These are phyloP conservation scores for Trachymyrmex cornetzi DNA, from an alignment of 1,140 invertebrate species.

Conservation along the genomic window DNA sequence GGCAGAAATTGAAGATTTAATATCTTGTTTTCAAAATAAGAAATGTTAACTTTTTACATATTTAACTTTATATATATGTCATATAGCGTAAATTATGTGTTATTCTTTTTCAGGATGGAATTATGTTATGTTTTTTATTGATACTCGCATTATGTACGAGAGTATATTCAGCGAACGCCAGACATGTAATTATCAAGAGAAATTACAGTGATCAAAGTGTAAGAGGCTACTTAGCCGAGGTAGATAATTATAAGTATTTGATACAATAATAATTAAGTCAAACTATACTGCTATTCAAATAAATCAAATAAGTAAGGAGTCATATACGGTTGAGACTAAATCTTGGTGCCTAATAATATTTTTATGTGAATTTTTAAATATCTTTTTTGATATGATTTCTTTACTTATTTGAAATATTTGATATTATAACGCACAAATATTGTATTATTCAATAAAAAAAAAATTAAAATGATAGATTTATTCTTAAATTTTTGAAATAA, in stretches of 20 bases:
- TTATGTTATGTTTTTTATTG: conserved; percentile 69
- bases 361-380: no score
- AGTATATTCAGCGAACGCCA: conserved; percentile 75
- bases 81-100: not conserved
- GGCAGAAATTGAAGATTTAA: not conserved
- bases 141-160: conserved; percentile 73
- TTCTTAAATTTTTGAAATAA: no score
- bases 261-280: no score
- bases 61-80: not conserved
- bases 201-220: conserved; percentile 93
- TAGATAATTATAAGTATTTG: conserved; percentile 78
- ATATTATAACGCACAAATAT: not conserved
- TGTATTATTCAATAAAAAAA: not conserved
- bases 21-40: not conserved
- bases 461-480: not conserved
- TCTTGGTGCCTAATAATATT: no score
- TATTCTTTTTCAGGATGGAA: conserved; percentile 66
- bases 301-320: no score
- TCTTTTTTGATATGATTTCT: not conserved
- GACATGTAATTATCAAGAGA: conserved; percentile 88
- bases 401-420: not conserved
- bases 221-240: conserved; percentile 93
- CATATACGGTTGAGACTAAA: no score
- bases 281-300: no score
- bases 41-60: not conserved